Base-by-base conservation (phyloP, 2,113 vertebrate genomes). In the Gobio gobio region DNA sequence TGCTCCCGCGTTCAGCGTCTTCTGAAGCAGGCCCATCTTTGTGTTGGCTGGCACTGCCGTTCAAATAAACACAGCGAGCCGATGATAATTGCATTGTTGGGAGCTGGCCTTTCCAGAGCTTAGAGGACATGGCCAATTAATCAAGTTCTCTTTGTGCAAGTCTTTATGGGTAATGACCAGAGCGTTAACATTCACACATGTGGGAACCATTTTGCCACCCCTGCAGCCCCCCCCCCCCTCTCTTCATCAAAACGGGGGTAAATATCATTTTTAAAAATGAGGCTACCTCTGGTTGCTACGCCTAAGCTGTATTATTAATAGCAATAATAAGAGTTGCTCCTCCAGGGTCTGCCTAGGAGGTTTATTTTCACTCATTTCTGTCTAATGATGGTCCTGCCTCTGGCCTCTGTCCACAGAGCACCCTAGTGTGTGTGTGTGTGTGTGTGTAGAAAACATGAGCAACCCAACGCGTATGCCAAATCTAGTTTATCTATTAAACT, bases 151-250 rank as follows among this genome's bases (percentile, higher is more conserved):
- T 95, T 92, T 95, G 86, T 94, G 74, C 92, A 90, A 80, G 93
- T 92, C 89, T 93, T 94, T 95, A 93, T 91, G 92, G 93, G 92
- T 96, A 96, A 96, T 94, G 93, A 95, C 84, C 89, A 91, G 86
- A 93, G 95, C 87, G 91, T 93, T 94, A 95, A 94, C 94, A 94
- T 94, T 94, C 91, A 93, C 87, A 95, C 97, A 97, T 96, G 94
- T 97, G 96, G 96, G 89, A 98, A 93, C 94, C 93, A 96, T 97
- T 97, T 96, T 85, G 92, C 91, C 93, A 87, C 86, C 90, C 75
- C 85, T 63, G 45, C 43, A 78, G 51, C 78, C 66, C 61, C 75
- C 73, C 61, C n/a, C n/a, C n/a, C n/a, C n/a, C n/a, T n/a, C n/a
- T n/a, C n/a, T 73, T 87, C 90, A 85, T 86, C 95, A 96, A 95